Evolutionary conservation across 2,888 invertebrate species (phyloP).

Genomic region (Plebejus melissa): DNA sequence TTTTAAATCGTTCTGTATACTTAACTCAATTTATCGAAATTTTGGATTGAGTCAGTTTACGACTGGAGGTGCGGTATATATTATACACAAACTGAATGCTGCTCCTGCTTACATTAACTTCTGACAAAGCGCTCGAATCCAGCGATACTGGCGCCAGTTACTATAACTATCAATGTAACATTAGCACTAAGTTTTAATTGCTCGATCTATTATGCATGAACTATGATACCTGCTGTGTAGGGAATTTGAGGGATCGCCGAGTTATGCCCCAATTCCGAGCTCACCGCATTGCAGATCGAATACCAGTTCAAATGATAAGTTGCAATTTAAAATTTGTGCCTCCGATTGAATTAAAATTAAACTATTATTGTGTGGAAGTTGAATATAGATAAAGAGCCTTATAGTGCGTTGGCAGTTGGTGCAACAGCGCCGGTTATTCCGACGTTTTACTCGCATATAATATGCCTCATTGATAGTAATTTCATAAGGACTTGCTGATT

Average conservation of each 20-base stretch:
- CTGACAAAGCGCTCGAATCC: neutral
- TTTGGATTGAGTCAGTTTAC: too few species aligned
- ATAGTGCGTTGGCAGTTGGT: too few species aligned
- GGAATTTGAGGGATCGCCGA: constrained; percentile 14
- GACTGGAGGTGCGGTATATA: too few species aligned
- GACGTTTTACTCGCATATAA: too few species aligned
- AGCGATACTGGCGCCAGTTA: neutral
- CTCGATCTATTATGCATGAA: neutral
- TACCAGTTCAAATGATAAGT: neutral
- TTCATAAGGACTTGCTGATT: too few species aligned
- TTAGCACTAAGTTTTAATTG: constrained; percentile 1
- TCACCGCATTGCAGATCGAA: constrained; percentile 22
- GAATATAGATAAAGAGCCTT: too few species aligned
- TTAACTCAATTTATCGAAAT: too few species aligned
- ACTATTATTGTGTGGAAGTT: too few species aligned
- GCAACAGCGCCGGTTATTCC: too few species aligned
- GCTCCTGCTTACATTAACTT: neutral
- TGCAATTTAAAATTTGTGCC: constrained; percentile 9
- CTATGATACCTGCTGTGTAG: constrained; percentile 8
- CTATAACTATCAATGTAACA: neutral
- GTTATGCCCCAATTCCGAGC: constrained; percentile 4
- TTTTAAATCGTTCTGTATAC: too few species aligned
- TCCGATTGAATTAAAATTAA: neutral
- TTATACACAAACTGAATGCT: too few species aligned
- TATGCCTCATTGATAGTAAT: too few species aligned